Evolutionary conservation across 1,140 invertebrate genomes (phyloP), one percentile per base, ranked within the genome.

Genomic region (Lineus longissimus): DNA sequence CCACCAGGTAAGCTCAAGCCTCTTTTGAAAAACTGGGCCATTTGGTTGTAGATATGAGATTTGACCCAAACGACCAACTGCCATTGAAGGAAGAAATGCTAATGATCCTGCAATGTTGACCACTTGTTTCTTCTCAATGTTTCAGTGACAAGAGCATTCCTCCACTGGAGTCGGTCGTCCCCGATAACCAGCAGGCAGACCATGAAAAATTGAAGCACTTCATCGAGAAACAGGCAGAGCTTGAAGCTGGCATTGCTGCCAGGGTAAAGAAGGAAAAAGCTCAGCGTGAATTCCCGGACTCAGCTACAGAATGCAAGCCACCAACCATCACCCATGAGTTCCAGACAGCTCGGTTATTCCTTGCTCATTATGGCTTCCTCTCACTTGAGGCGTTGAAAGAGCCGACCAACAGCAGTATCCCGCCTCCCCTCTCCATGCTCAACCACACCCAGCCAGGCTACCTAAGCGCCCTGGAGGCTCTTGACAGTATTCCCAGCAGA

Each of bases 321-420:
- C 94, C 94, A 0, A 80, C 76, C 57, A 69, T 78, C 17, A 74
- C 72, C 55, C 70, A 94, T 59, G 92, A 96, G 74, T 96, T 95
- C 79, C 93, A 97, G 84, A 95, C 95, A 0, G 92, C 95, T 0
- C 85, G 95, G 63, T 79, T 98, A 0, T 95, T 98, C 78, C 82
- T 98, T 1, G 94, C 93, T 17, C 93, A 98, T 80, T 94, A 97
- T 81, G 94, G 94, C 4, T 91, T 95, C 72, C 83, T 97, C 0
- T 90, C 90, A 67, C 86, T 93, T 17, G 90, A 93, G 62, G 85
- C 80, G 15, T 82, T 63, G 82, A 88, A 72, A 82, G 79, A 82
- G 47, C 75, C 77, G 22, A 70, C 68, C 23, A 80, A 74, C 63
- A 74, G 71, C 61, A 79, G 72, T 62, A 73, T 80, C 19, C 79